Base-by-base conservation (phyloP, 2,888 invertebrate genomes). In the Euzetes globulus region DNA sequence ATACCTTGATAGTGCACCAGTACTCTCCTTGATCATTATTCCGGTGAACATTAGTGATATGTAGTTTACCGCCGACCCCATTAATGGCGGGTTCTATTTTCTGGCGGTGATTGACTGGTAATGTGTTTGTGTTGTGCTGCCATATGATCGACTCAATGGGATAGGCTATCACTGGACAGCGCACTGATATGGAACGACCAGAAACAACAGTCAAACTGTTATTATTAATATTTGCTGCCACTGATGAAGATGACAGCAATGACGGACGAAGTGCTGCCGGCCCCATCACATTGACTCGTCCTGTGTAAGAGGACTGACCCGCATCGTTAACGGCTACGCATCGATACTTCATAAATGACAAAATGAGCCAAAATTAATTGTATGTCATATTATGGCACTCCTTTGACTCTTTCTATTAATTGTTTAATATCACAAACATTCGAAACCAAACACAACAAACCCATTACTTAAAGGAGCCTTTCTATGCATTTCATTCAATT, bases 91-190 rank as follows among this genome's bases (percentile, higher is more conserved):
- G 70, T 17, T 80, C 79, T 41, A 79, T 77, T 41, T 80, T 79
- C 75, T 83, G 83, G 11, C 82, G 78, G 77, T 83, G 83, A 78
- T 82, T 82, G 13, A 75, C 75, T 25, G 79, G 78, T 29, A 78
- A 65, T 19, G 58, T 75, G 47, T 72, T 72, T n/a, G 76, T 73
- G 72, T 76, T 75, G 76, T 76, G 88, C 84, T 92, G 93, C 96
- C 96, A 97, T n/a, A 91, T 90, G 80, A 95, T 91, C 63, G 90
- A 89, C 80, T 93, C 91, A 79, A 96, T 92, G 15, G 96, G 96
- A 84, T 93, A 93, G 55, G 96, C 96, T 77, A 95, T 93, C 52
- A 94, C 94, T 0, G 94, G 94, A 82, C 96, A 96, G 82, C 89
- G 88, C 75, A 91, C 84, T 73, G 87, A 86, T 78, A 91, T 84